These are phyloP conservation scores for Neomorphus geoffroyi DNA, from an alignment of 2,797 vertebrate species.

Conservation along the genomic window DNA sequence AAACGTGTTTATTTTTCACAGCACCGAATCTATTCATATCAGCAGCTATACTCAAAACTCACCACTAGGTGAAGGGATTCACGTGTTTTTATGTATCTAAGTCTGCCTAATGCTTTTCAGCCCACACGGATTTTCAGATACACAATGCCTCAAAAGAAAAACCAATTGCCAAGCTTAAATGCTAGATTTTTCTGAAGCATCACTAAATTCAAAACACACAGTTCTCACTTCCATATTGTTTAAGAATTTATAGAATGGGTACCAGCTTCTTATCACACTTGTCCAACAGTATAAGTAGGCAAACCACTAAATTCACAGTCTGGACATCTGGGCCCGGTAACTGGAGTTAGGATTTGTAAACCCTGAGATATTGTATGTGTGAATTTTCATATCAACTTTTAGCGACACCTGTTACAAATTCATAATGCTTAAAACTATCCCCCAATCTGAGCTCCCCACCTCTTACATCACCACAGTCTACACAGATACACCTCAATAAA, in stretches of 20 bases:
- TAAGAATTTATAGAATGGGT: background rate
- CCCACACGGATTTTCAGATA: background rate
- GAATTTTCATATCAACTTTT: background rate
- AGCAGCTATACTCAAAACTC: background rate
- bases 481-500: background rate
- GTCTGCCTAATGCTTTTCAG: background rate
- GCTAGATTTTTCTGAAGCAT: background rate
- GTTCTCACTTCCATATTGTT: background rate
- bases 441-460: background rate
- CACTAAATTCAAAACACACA: background rate
- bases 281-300: background rate
- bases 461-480: background rate
- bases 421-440: background rate
- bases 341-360: background rate
- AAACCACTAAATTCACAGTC: background rate
- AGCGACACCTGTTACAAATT: background rate
- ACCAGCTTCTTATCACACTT: background rate
- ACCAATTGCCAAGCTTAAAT: background rate
- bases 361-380: rapidly evolving
- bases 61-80: background rate
- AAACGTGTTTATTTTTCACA: background rate
- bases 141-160: background rate
- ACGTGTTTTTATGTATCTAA: rapidly evolving
- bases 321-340: background rate
- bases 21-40: background rate